phyloP scores from a whole-genome alignment of 37 sponge, comb jelly and placozoan genomes.

The Haliclona indistincta region DNA sequence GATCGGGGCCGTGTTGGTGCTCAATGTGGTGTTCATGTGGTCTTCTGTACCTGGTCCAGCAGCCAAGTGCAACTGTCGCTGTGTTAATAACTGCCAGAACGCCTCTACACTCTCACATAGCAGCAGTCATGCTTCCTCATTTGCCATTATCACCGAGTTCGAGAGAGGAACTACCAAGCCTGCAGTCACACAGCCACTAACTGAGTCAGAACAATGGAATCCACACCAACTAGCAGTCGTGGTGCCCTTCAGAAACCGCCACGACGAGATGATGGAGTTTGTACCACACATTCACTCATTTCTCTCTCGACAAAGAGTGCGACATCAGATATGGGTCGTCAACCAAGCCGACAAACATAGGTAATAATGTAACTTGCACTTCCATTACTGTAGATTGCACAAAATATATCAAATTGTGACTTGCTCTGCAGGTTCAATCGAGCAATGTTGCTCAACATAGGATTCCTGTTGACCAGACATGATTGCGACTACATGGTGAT shows the following conservation, averaged over 20 bases:
- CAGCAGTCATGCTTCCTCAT: no score
- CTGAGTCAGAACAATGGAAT: no score
- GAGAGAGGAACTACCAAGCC: no score
- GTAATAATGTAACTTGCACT: constrained; percentile 12
- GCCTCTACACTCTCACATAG: no score
- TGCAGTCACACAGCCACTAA: no score
- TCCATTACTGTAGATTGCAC: no score
- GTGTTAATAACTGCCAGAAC: no score
- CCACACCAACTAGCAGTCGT: constrained; percentile 83
- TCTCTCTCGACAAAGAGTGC: constrained; percentile 68
- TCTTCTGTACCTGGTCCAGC: no score
- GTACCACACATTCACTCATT: constrained; percentile 87
- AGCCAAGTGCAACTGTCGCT: no score
- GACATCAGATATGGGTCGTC: constrained; percentile 85
- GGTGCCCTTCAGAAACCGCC: constrained; percentile 81
- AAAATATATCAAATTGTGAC: not conserved
- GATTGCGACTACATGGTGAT: constrained; percentile 87
- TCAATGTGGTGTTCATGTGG: no score
- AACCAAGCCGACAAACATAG: constrained; percentile 88
- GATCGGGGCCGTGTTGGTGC: no score
- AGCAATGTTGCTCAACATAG: constrained; percentile 82
- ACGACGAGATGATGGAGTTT: constrained; percentile 86
- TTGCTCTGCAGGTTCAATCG: constrained; percentile 73
- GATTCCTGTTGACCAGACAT: constrained; percentile 58
- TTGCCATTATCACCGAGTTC: no score